These are phyloP conservation scores for Oriolus oriolus DNA, from an alignment of 2,113 vertebrate genomes.

Conservation along the genomic window DNA sequence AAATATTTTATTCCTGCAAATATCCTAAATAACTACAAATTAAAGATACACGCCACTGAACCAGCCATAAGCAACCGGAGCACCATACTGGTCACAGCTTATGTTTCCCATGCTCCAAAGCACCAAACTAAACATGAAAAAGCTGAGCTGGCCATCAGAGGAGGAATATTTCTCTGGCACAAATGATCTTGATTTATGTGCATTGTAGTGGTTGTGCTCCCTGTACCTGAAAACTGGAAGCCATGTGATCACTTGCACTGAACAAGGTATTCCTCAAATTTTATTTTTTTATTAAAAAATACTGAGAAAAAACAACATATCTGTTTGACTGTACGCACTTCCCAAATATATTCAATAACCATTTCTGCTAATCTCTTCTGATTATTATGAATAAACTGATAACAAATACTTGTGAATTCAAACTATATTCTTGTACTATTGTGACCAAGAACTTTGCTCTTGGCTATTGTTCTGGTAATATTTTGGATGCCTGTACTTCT, in stretches of 20 bases:
- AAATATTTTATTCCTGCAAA: background rate
- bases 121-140: background rate
- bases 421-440: background rate
- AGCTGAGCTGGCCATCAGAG: background rate
- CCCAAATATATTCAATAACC: background rate
- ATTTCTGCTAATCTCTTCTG: background rate
- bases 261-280: background rate
- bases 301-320: background rate
- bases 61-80: background rate
- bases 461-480: background rate
- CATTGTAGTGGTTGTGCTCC: background rate
- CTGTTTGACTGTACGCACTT: background rate
- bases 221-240: background rate
- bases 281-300: background rate
- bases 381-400: background rate
- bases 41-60: background rate
- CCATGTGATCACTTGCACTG: background rate
- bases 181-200: background rate
- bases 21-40: background rate
- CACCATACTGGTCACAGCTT: rapidly evolving
- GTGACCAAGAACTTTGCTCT: background rate
- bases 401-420: background rate
- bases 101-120: background rate
- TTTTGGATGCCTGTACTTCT: background rate
- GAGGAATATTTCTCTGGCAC: background rate